A percentile compares a stretch with the other conserved stretches of the same genome.
These are phyloP conservation scores for Sepiola atlantica DNA, from an alignment of 2,888 invertebrate genomes.

Conservation along the genomic window DNA sequence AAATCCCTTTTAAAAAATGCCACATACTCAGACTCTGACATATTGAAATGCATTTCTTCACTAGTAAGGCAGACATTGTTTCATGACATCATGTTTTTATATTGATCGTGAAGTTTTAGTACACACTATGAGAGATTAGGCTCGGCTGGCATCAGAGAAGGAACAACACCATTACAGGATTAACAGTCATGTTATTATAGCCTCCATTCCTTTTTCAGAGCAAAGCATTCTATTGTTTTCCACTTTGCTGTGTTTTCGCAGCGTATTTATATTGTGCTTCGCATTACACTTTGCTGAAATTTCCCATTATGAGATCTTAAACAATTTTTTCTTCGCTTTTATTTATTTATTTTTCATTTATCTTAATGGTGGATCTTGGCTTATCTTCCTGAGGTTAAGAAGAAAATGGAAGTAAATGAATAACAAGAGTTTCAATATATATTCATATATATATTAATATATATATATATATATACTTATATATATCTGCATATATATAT, in stretches of 20 bases:
- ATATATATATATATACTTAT: no score
- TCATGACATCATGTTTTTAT: constrained; percentile 4
- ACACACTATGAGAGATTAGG: constrained; percentile 19
- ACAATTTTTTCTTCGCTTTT: not conserved
- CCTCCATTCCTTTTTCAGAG: not conserved
- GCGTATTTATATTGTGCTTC: not conserved
- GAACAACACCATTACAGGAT: constrained; percentile 32
- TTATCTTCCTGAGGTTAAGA: constrained; percentile 2
- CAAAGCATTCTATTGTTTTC: not conserved
- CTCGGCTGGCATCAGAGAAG: not conserved
- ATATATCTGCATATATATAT: no score
- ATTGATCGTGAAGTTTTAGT: not conserved
- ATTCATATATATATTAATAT: no score
- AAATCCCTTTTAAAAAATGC: not conserved
- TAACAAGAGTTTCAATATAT: not conserved
- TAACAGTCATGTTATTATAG: not conserved
- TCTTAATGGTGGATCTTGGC: not conserved
- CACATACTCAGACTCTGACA: not conserved
- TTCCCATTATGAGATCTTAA: not conserved
- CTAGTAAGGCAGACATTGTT: constrained; percentile 19
- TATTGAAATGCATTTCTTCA: constrained; percentile 9
- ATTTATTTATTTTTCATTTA: not conserved
- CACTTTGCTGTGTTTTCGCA: not conserved
- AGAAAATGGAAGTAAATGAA: not conserved
- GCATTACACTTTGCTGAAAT: not conserved